Evolutionary conservation across 2,113 vertebrate species (phyloP), one percentile per base, ranked within the genome.

Genomic region (Ceratotherium simum): DNA sequence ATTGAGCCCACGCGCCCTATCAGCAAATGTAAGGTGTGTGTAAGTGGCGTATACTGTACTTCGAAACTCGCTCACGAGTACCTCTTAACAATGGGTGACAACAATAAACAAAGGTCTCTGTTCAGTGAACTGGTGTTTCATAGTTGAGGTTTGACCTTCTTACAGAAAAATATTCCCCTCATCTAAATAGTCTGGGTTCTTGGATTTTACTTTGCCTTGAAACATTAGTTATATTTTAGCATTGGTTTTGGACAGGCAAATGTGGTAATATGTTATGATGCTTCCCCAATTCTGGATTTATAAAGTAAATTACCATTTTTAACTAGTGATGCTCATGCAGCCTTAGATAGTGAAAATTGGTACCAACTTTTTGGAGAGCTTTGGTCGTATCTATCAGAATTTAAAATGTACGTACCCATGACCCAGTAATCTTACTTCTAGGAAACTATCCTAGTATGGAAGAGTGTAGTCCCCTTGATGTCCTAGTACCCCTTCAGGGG

Each of bases 151-250:
- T 92, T 90, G 72, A 54, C 65, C 78, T 96, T 75, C 82, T 91
- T 78, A 23, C 5, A 64, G 81, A 56, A 90, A 70, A 69, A 23
- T 51, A 86, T 48, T 69, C 76, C 39, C 67, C 18, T 72, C 20
- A 46, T 81, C 56, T 81, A 16, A 78, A 33, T 42, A 56, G 80
- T 70, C 23, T 42, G 76, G 11, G 36, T 48, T 56, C 20, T 70
- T 82, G 42, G 54, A 65, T 90, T 92, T 85, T 72, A 48, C 29
- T 93, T 78, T 64, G n/a, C 76, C 36, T 64, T 64, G 69, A 96
- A 67, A 90, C 51, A 54, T 23, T 58, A 27, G 65, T 93, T 97
- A 9, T 88, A 33, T 89, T 91, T 95, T 86, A 93, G 67, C 56
- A 8, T 72, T 48, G 62, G 36, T 72, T 91, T 91, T 81, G 95